A percentile compares a stretch with the other conserved stretches of the same genome.
phyloP scores from a whole-genome alignment of 1,140 invertebrate genomes.

The Pachypeltis micranthus region DNA sequence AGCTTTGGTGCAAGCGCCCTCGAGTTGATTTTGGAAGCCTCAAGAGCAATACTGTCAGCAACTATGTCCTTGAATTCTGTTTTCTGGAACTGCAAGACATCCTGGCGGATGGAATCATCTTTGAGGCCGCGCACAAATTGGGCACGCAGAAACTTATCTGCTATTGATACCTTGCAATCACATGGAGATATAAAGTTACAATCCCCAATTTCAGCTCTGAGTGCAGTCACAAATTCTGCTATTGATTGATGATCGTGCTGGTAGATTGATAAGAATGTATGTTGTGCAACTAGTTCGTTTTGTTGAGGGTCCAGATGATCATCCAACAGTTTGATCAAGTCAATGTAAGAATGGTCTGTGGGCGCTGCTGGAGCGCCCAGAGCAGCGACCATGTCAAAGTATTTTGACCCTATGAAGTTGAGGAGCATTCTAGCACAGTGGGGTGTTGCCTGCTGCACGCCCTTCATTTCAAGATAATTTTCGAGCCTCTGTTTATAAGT shows the following conservation, averaged over 20 bases:
- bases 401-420: background rate
- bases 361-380: background rate
- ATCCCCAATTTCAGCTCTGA: constrained; percentile 21
- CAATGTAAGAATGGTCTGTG: constrained; percentile 17
- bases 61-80: constrained; percentile 20
- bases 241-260: constrained; percentile 27
- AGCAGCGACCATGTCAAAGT: constrained; percentile 4
- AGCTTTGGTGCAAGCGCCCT: constrained; percentile 20
- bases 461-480: too few relatives aligned
- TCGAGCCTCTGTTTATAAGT: too few relatives aligned
- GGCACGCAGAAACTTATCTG: constrained; percentile 27
- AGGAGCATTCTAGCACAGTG: background rate
- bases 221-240: constrained; percentile 22
- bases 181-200: constrained; percentile 24
- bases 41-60: constrained; percentile 19
- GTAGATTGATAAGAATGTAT: constrained; percentile 27
- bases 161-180: constrained; percentile 20
- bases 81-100: background rate
- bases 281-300: constrained; percentile 25
- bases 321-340: constrained; percentile 22
- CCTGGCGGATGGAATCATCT: constrained; percentile 12
- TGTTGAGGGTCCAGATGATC: constrained; percentile 23
- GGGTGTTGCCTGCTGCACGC: background rate
- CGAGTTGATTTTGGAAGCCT: too few relatives aligned
- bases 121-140: constrained; percentile 29